Evolutionary conservation across 2,113 vertebrate genomes (phyloP).

Genomic region (Shinisaurus crocodilurus): DNA sequence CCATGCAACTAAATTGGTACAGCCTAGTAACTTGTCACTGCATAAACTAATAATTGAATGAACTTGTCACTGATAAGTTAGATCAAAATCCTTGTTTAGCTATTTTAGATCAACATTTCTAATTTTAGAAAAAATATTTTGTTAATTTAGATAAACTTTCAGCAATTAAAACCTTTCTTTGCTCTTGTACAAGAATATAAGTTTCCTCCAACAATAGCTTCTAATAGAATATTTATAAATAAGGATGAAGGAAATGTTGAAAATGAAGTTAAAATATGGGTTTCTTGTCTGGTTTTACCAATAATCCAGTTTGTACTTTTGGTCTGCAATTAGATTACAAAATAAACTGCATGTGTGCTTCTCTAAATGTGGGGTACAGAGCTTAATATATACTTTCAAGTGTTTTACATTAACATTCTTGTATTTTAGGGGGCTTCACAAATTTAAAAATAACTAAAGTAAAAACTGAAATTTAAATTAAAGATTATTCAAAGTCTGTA

Average conservation of each 20-base stretch:
- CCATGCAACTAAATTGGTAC: slow-evolving; percentile 30
- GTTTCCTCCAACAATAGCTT: neutral
- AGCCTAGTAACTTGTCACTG: neutral
- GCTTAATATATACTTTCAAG: neutral
- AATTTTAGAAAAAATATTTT: slow-evolving; percentile 36
- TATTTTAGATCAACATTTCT: slow-evolving; percentile 43
- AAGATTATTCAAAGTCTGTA: neutral
- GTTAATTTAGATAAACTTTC: neutral
- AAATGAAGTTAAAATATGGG: slow-evolving; percentile 21
- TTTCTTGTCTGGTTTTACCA: slow-evolving; percentile 30
- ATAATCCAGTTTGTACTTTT: slow-evolving; percentile 48
- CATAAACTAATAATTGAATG: neutral
- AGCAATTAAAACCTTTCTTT: slow-evolving; percentile 19
- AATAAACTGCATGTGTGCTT: slow-evolving; percentile 4
- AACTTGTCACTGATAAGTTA: neutral
- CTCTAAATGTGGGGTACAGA: slow-evolving; percentile 20
- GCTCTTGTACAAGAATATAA: slow-evolving; percentile 29
- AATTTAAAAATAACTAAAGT: neutral
- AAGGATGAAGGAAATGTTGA: slow-evolving; percentile 23
- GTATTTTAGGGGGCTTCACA: neutral
- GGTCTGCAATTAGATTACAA: slow-evolving; percentile 31
- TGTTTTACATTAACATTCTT: neutral
- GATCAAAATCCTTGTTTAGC: neutral
- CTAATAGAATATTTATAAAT: slow-evolving; percentile 2
- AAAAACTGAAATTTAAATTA: slow-evolving; percentile 24